Percentiles rank a stretch among this genome's conserved stretches.
These are phyloP conservation scores for Peromyscus nudipes DNA, from an alignment of 2,797 vertebrate genomes.

Conservation along the genomic window DNA sequence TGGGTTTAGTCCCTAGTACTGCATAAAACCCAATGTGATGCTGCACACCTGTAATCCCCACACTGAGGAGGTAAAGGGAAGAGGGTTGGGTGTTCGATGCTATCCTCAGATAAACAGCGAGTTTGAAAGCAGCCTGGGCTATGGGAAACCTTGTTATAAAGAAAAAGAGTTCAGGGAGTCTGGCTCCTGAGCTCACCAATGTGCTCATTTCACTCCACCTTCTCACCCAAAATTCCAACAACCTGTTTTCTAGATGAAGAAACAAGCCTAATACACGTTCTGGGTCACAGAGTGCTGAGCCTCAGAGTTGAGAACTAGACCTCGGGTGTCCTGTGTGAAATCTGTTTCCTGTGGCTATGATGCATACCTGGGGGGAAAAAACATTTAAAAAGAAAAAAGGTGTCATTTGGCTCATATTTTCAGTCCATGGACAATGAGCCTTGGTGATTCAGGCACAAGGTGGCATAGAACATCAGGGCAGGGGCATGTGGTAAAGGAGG, in stretches of 20 bases:
- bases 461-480: too few species aligned
- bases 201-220: not conserved
- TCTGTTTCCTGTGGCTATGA: not conserved
- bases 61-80: not conserved
- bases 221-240: not conserved
- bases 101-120: not conserved
- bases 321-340: not conserved
- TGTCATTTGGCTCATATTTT: not conserved
- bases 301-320: not conserved
- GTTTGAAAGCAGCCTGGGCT: not conserved
- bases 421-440: not conserved
- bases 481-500: fast-evolving
- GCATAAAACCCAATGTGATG: not conserved
- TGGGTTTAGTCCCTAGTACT: not conserved
- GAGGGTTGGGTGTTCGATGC: too few species aligned
- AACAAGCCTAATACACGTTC: not conserved
- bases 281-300: not conserved
- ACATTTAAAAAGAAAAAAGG: not conserved
- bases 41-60: not conserved
- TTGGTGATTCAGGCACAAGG: not conserved
- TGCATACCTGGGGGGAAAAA: not conserved
- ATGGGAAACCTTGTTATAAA: not conserved
- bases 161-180: not conserved
- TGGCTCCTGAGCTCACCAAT: not conserved
- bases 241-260: not conserved